These are phyloP conservation scores for Philereme vetulata DNA, from an alignment of 2,888 invertebrate species.

Conservation along the genomic window DNA sequence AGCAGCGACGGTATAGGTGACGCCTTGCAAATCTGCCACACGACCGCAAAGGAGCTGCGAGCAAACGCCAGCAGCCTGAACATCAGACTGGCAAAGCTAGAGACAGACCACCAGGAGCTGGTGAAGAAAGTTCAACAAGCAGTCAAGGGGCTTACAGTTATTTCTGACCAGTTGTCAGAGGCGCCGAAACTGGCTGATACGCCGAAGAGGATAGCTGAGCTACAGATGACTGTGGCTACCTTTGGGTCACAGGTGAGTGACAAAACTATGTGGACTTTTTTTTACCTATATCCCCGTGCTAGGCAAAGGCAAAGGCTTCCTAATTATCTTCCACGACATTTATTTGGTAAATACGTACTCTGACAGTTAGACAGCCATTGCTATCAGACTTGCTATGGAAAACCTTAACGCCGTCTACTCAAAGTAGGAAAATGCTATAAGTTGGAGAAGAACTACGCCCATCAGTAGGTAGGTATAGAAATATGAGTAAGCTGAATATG, in stretches of 20 bases:
- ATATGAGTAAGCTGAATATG: too few species aligned
- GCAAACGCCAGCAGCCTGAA: conserved; percentile 87
- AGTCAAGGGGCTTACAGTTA: conserved; percentile 73
- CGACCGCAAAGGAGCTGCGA: conserved; percentile 86
- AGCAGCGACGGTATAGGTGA: conserved; percentile 88
- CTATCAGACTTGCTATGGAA: too few species aligned
- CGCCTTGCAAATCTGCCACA: conserved; percentile 88
- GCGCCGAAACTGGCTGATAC: conserved; percentile 85
- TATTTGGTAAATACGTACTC: too few species aligned
- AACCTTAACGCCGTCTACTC: too few species aligned
- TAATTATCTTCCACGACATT: too few species aligned
- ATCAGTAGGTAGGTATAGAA: too few species aligned
- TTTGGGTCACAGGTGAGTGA: conserved; percentile 84
- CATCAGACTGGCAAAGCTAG: conserved; percentile 82
- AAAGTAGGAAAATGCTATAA: too few species aligned
- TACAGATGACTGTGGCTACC: conserved; percentile 82
- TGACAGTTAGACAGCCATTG: too few species aligned
- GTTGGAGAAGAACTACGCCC: too few species aligned
- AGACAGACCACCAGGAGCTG: conserved; percentile 77
- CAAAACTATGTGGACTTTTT: neutral
- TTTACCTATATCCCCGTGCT: too few species aligned
- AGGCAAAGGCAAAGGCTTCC: too few species aligned
- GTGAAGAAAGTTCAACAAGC: conserved; percentile 68
- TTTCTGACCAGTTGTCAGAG: conserved; percentile 83
- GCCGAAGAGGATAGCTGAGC: conserved; percentile 80